These are phyloP conservation scores for Tigriopus californicus DNA, from an alignment of 2,888 invertebrate species.

Conservation along the genomic window DNA sequence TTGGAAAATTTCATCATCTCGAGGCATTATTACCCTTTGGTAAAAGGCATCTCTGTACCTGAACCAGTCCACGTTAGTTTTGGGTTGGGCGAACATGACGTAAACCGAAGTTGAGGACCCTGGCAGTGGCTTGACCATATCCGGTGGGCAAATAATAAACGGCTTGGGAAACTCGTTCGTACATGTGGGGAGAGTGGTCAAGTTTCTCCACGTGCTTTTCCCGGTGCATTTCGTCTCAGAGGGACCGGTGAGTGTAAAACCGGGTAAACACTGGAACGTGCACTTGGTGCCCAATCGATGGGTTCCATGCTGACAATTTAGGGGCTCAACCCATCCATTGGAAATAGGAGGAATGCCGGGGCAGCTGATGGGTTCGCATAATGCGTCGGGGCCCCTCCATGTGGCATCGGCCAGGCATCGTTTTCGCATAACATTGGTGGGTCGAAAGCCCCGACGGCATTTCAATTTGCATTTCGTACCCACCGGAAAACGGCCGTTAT, in stretches of 20 bases:
- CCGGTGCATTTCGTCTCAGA: background rate
- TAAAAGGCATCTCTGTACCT: constrained; percentile 26
- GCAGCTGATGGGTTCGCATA: constrained; percentile 27
- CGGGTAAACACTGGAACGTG: constrained; percentile 11
- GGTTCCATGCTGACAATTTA: constrained; percentile 30
- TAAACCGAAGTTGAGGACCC: constrained; percentile 31
- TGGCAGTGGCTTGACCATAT: constrained; percentile 38
- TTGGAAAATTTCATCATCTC: background rate
- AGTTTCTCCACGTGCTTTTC: background rate
- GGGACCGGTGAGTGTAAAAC: background rate
- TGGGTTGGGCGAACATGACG: constrained; percentile 35
- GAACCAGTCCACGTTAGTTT: constrained; percentile 45
- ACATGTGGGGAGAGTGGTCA: background rate
- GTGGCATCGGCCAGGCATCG: constrained; percentile 34
- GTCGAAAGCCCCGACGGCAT: constrained; percentile 35
- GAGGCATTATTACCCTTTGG: background rate
- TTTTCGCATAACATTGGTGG: constrained; percentile 34
- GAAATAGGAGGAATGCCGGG: constrained; percentile 31
- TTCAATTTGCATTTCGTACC: constrained; percentile 33
- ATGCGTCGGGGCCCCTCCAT: constrained; percentile 32
- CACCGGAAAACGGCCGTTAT: constrained; percentile 20
- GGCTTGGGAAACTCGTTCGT: constrained; percentile 32
- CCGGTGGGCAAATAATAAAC: constrained; percentile 43
- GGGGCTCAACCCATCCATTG: constrained; percentile 35
- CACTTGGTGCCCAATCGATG: constrained; percentile 23